Base-by-base conservation (phyloP, 2,888 invertebrate genomes). In the Cepaea hortensis region DNA sequence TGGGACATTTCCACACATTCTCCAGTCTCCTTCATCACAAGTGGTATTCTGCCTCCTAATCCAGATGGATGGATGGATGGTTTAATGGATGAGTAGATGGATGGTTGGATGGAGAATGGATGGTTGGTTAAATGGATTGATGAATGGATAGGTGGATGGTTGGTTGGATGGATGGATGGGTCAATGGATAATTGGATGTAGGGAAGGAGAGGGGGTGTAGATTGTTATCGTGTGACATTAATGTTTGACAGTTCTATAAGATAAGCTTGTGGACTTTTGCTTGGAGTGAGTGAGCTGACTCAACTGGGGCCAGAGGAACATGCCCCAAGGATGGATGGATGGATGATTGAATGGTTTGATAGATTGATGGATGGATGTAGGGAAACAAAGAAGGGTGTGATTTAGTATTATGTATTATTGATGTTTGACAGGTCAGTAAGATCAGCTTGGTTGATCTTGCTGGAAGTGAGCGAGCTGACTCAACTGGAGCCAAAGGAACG, bases 181-280 rank as follows among this genome's bases (percentile, higher is more conserved):
- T 65, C 9, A 18, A 65, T 65, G 18, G 65, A 65, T 65, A 65
- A 18, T 15, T 65, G 18, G 65, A 65, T 65, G 18, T 9, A 65
- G 9, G 18, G 65, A 65, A 15, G 18, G 65, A 65, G 9, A 65
- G 65, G 18, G 9, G 0, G 18, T 65, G 9, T 65, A 18, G 13
- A 65, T 65, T 18, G 9, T 65, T 65, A 65, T 65, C 18, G 9
- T 65, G 65, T 18, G 9, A 1, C 65, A 65, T 65, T 65, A 18
- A 65, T 65, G 9, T 65, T 65, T 9, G 1, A 15, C 65, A 9
- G 65, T 65, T 65, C 9, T 18, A 65, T 65, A 99, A 99, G 96
- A 99, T 99, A 91, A 99, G 99, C 61, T 95, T 99, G 91, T 99
- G 99, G 62, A 99, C 99, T 95, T 96, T 99, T 93, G 99, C 99